Conservation (phyloP, 2,888 invertebrate species). For the Drosophila lacicola region DNA sequence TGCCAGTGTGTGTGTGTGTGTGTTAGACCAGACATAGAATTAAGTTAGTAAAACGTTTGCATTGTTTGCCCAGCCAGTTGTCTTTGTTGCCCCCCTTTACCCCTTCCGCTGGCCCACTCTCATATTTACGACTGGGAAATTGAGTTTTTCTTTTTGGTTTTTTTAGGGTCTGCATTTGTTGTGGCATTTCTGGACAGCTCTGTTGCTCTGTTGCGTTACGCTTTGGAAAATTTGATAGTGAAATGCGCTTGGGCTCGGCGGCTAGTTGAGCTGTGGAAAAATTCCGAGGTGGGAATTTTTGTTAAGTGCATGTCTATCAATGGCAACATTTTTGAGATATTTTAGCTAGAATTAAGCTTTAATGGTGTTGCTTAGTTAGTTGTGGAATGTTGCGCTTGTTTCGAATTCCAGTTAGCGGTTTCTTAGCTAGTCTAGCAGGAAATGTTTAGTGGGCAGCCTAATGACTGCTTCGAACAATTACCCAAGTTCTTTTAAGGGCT, state of each 20-base stretch:
- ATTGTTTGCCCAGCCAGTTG: conserved; percentile 51
- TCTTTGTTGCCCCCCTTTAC: conserved; percentile 7
- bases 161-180: conserved; percentile 13
- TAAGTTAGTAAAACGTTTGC: conserved; percentile 74
- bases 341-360: conserved; percentile 3
- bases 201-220: conserved; percentile 34
- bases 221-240: conserved; percentile 65
- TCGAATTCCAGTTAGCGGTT: too few species aligned
- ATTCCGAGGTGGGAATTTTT: conserved; percentile 27
- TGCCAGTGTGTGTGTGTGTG: conserved; percentile 5
- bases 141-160: conserved; percentile 9
- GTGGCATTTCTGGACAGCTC: conserved; percentile 25
- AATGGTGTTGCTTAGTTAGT: background rate
- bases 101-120: too few species aligned
- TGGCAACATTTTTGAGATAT: conserved; percentile 8
- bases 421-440: too few species aligned
- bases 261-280: conserved; percentile 12
- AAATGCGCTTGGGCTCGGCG: conserved; percentile 43
- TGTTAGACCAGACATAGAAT: conserved; percentile 60
- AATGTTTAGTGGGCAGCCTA: too few species aligned
- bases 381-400: conserved; percentile 2
- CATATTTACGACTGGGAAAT: conserved; percentile 41
- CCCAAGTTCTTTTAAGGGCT: too few species aligned
- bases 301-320: conserved; percentile 21
- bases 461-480: too few species aligned